These are phyloP conservation scores for Uloborus plumipes DNA, from an alignment of 2,888 invertebrate genomes.

Conservation along the genomic window DNA sequence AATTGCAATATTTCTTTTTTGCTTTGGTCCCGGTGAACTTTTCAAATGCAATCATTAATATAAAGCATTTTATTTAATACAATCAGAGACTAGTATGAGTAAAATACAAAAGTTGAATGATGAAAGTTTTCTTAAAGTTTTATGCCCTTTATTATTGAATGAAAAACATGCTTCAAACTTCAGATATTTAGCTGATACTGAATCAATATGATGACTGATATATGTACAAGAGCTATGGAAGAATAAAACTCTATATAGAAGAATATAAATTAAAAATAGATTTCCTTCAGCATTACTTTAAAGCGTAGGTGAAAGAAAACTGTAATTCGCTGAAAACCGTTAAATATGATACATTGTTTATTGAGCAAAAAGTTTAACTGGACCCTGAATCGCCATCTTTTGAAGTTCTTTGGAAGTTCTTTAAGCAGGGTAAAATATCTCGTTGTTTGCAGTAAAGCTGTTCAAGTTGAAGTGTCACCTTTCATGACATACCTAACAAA, in stretches of 20 bases:
- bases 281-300: conserved; percentile 35
- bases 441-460: conserved; percentile 24
- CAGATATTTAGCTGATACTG: no score
- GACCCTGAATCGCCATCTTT: conserved; percentile 27
- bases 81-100: no score
- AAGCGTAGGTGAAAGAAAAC: conserved; percentile 16
- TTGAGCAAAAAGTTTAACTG: conserved; percentile 48
- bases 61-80: no score
- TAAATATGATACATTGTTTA: conserved; percentile 21
- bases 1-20: no score
- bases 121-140: no score
- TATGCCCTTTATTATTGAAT: no score
- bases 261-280: conserved; percentile 61
- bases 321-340: conserved; percentile 10
- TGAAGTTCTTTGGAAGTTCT: conserved; percentile 35
- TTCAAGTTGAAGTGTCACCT: conserved; percentile 24
- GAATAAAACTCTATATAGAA: conserved; percentile 33
- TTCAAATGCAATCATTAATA: no score
- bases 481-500: conserved; percentile 10
- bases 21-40: no score
- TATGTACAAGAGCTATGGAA: neutral
- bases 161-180: no score
- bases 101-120: no score
- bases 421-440: conserved; percentile 27
- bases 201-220: no score